Percentiles rank a stretch among this genome's conserved stretches.
These are phyloP conservation scores for Catostylus mosaicus DNA, from an alignment of 30 jellyfish, hydroid and myxozoan genomes.

Conservation along the genomic window DNA sequence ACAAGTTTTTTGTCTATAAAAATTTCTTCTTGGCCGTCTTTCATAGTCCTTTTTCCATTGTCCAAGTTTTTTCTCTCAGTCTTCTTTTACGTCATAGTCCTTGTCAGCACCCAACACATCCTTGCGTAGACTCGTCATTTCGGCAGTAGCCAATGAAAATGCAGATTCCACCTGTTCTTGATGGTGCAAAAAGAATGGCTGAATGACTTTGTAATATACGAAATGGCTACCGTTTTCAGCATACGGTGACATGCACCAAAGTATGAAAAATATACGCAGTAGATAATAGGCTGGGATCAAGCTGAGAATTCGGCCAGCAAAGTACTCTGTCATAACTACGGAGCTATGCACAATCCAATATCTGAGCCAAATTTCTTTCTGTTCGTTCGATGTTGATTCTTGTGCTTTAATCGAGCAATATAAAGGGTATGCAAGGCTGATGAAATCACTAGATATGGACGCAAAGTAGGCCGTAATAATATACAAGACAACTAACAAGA, in stretches of 20 bases:
- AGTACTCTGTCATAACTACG: constrained; percentile 21
- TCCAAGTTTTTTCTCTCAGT: not conserved
- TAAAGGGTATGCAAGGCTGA: constrained; percentile 53
- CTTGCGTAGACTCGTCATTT: constrained; percentile 31
- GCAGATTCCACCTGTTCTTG: constrained; percentile 45
- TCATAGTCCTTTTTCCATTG: too few relatives aligned
- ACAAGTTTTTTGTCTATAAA: too few relatives aligned
- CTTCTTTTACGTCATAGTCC: not conserved
- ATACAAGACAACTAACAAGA: constrained; percentile 10
- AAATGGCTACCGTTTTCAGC: constrained; percentile 48
- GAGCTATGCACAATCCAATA: constrained; percentile 66
- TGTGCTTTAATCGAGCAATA: constrained; percentile 47
- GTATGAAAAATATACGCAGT: constrained; percentile 34
- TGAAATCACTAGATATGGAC: constrained; percentile 29
- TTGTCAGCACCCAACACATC: constrained; percentile 1
- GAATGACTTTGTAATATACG: constrained; percentile 30
- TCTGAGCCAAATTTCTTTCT: constrained; percentile 31
- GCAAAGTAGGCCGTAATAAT: constrained; percentile 43
- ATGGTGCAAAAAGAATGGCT: constrained; percentile 50
- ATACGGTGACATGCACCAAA: constrained; percentile 62
- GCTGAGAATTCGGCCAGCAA: constrained; percentile 39
- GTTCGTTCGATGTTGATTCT: constrained; percentile 13
- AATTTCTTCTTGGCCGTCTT: too few relatives aligned
- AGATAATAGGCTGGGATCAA: constrained; percentile 37
- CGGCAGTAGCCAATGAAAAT: constrained; percentile 32